Evolutionary conservation across 2,888 invertebrate genomes (phyloP), one percentile per base, ranked within the genome.

Genomic region (Pyrochroa serraticornis): DNA sequence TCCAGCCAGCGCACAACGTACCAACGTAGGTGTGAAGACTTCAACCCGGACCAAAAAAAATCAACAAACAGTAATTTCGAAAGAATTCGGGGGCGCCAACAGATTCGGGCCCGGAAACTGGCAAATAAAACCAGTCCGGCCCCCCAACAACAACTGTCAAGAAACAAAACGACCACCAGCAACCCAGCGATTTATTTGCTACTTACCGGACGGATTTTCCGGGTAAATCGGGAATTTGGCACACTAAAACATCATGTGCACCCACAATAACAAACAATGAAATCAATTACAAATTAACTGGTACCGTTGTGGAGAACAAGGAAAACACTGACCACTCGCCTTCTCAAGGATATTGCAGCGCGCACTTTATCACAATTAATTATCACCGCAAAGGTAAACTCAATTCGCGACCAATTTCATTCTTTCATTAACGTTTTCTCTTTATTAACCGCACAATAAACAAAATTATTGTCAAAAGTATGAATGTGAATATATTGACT

Each of bases 401-500:
- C 14, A 43, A 34, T 43, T 9, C 42, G 9, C 13, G 14, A n/a
- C n/a, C 30, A 48, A 47, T 22, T 35, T 47, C 39, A 43, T 51
- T 44, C 38, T 60, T 61, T 59, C 38, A 48, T 50, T 56, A 51
- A 52, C 37, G 43, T 43, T 42, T 58, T 53, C 59, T 36, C 54
- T 56, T 53, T 57, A 61, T 69, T 71, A 68, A 69, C 58, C 55
- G 52, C 61, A 69, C 66, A 68, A 74, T 74, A 77, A 76, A 77
- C 75, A 75, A 71, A 68, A 74, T 75, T 75, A 75, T 76, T 75
- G 75, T 75, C 75, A 73, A 75, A 31, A 71, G 62, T 62, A 68
- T 64, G 67, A 71, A 69, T 67, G 71, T 72, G 72, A n/a, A 71
- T 73, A 72, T 77, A 77, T 77, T 73, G 77, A 78, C 78, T 75